Evolutionary conservation across 2,797 vertebrate genomes (phyloP), one percentile per base, ranked within the genome.

Genomic region (Lophotriccus pileatus): DNA sequence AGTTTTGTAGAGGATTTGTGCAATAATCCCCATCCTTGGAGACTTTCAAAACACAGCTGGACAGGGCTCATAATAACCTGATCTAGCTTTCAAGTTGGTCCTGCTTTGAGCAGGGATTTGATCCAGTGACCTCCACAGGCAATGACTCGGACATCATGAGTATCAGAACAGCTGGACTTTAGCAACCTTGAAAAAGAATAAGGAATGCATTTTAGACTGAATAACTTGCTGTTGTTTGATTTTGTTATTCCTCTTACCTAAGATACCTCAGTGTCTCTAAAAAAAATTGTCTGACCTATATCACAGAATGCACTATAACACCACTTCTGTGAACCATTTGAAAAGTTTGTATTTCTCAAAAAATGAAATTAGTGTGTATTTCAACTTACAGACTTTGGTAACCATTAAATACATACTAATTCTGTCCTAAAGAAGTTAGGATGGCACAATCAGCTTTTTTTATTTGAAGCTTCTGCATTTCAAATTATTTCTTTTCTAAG

Each of bases 1-100:
- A 79, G 7, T 87, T 96, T 82, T 37, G 23, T 41, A 85, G 59
- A 73, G n/a, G 58, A 63, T 77, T 70, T 89, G 14, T 59, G 25
- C 49, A 62, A 76, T 89, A 92, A 92, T 82, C 53, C 17, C 11
- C 39, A 39, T 59, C 44, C 47, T 63, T 55, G 18, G 46, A 87
- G 63, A 87, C 53, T 75, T 95, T 69, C 43, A 92, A 84, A 95
- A 84, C 63, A 76, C 67, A 73, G 59, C 44, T 84, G 63, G 43
- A 76, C 15, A 52, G 21, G 19, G 17, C 36, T 87, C 43, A 43
- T 28, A 86, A 91, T 36, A 88, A 88, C 36, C 70, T 78, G n/a
- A 49, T 44, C 34, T 81, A 81, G 84, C 36, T 62, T 82, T 60
- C 49, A 75, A 56, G 43, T 9, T 62, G n/a, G 30, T 64, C 36